A percentile compares a stretch with the other conserved stretches of the same genome.
phyloP scores from a whole-genome alignment of 2,888 invertebrate species.

The Tuta absoluta region DNA sequence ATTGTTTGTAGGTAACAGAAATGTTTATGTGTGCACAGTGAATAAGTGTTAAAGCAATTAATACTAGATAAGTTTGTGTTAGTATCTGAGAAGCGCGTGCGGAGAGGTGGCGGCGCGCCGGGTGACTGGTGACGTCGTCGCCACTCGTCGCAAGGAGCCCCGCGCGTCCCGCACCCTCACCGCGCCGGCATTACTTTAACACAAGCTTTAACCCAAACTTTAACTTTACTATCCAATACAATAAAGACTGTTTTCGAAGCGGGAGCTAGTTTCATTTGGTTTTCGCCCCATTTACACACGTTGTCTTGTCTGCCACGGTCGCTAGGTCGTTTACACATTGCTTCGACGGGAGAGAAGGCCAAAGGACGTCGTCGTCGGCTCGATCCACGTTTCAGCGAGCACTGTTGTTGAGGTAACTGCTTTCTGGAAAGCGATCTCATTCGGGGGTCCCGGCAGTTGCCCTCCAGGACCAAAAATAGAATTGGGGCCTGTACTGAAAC shows the following conservation, averaged over 20 bases:
- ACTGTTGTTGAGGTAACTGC: background rate
- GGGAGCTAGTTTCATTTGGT: constrained; percentile 34
- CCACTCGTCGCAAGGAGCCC: background rate
- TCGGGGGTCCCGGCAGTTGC: too few species aligned
- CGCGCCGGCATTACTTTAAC: background rate
- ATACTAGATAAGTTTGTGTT: constrained; percentile 46
- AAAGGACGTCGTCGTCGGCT: constrained; percentile 65
- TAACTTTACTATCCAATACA: background rate
- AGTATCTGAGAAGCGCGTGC: constrained; percentile 29
- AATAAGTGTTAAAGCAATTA: constrained; percentile 46
- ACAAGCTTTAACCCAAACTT: background rate
- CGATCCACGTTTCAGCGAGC: background rate
- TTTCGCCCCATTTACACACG: constrained; percentile 58
- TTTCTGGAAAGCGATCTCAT: background rate
- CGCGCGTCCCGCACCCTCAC: background rate
- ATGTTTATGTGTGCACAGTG: constrained; percentile 45
- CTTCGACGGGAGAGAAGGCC: constrained; percentile 71
- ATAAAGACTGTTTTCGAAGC: background rate
- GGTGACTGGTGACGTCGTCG: constrained; percentile 15
- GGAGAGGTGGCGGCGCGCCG: constrained; percentile 5
- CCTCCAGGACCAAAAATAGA: too few species aligned
- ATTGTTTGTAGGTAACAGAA: constrained; percentile 44
- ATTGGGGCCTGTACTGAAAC: too few species aligned
- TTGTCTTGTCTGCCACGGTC: constrained; percentile 62
- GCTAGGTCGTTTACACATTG: constrained; percentile 47